Conservation (phyloP, 1,140 invertebrate species). For the Drosophila sulfurigaster region DNA sequence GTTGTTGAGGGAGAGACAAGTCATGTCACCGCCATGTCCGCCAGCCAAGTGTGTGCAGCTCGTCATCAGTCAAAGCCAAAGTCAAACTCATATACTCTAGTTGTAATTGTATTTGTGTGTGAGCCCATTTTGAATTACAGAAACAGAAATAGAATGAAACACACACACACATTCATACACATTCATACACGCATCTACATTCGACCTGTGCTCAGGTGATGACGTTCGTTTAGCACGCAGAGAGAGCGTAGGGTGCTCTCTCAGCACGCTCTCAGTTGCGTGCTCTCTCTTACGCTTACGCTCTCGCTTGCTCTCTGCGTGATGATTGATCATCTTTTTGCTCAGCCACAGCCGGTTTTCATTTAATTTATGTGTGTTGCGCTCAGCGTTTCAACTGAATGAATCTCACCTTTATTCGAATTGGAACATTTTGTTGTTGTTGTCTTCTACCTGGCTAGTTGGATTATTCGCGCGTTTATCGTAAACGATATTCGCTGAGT, state of each 20-base stretch:
- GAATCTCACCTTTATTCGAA: constrained; percentile 78
- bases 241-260: background rate
- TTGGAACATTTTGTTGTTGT: constrained; percentile 56
- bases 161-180: background rate
- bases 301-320: constrained; percentile 29
- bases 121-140: constrained; percentile 73
- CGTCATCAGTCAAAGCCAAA: constrained; percentile 46
- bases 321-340: constrained; percentile 77
- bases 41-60: constrained; percentile 60
- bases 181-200: constrained; percentile 22
- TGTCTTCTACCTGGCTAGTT: constrained; percentile 29
- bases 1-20: constrained; percentile 27
- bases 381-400: constrained; percentile 49
- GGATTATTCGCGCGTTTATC: constrained; percentile 35
- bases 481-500: constrained; percentile 70
- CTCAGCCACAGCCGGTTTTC: constrained; percentile 66
- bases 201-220: constrained; percentile 55
- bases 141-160: constrained; percentile 33
- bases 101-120: constrained; percentile 36
- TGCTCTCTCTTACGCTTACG: constrained; percentile 11
- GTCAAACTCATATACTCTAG: constrained; percentile 24
- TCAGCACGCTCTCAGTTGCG: constrained; percentile 1
- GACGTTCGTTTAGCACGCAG: background rate
- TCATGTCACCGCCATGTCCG: constrained; percentile 64
- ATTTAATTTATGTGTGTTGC: constrained; percentile 61